Percentiles rank a stretch among this genome's conserved stretches.
phyloP scores from a whole-genome alignment of 2,888 invertebrate species.

The Trichopoda pennipes region DNA sequence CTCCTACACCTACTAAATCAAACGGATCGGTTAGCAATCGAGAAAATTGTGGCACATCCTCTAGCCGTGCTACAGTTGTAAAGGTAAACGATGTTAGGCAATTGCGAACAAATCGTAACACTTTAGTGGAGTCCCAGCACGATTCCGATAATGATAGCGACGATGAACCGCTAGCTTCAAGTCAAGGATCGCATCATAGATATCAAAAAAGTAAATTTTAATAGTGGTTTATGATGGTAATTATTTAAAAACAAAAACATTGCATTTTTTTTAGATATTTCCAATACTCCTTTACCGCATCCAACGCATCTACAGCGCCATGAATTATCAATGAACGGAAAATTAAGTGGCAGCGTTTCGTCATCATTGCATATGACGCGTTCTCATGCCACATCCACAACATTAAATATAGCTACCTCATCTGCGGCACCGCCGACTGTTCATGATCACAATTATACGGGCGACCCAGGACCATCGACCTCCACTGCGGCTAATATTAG shows the following conservation, averaged over 20 bases:
- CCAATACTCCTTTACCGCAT: slow-evolving; percentile 71
- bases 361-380: slow-evolving; percentile 77
- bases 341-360: slow-evolving; percentile 51
- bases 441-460: slow-evolving; percentile 80
- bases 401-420: slow-evolving; percentile 69
- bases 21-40: slow-evolving; percentile 62
- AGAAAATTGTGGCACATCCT: slow-evolving; percentile 72
- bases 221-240: background rate
- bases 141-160: slow-evolving; percentile 77
- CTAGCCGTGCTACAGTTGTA: slow-evolving; percentile 71
- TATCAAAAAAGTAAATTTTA: slow-evolving; percentile 71
- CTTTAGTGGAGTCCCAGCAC: slow-evolving; percentile 73
- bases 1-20: slow-evolving; percentile 76
- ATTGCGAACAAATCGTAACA: slow-evolving; percentile 79
- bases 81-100: slow-evolving; percentile 72
- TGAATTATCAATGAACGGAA: slow-evolving; percentile 67
- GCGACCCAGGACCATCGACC: slow-evolving; percentile 76
- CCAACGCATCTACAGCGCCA: slow-evolving; percentile 74
- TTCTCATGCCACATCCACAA: slow-evolving; percentile 77
- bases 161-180: slow-evolving; percentile 78
- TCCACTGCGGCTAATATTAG: slow-evolving; percentile 71
- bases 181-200: slow-evolving; percentile 72
- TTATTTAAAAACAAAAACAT: slow-evolving; percentile 38
- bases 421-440: slow-evolving; percentile 68
- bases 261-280: slow-evolving; percentile 31